Base-by-base conservation (phyloP, 2,797 vertebrate species). In the Gorsachius magnificus region DNA sequence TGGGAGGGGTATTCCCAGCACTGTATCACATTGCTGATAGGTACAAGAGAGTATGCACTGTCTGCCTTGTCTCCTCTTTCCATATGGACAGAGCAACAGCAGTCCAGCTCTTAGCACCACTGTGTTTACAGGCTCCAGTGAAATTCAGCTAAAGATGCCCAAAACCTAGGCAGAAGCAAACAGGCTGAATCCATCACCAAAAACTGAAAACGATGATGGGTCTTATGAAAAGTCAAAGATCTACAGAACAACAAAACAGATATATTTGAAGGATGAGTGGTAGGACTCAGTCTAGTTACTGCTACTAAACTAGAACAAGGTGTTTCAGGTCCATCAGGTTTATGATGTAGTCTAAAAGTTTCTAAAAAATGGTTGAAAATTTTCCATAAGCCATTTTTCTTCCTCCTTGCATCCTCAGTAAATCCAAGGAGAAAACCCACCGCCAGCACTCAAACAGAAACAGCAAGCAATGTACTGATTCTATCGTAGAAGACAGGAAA, bases 401-500 rank as follows among this genome's bases (percentile, higher is more conserved):
- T 93, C 48, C 50, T 93, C 46, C 43, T 83, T 83, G 35, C 54
- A 81, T 24, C 19, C 61, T 65, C 92, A 84, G 35, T 72, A 94
- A 91, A 89, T 56, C 65, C 72, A 74, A 89, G 17, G 75, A 89
- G 51, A 66, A 89, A 77, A 78, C 3, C 0, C 4, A 57, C 45
- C 10, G 4, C 20, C 48, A 36, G 57, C 46, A 93, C 48, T 81
- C 63, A 29, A 92, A 76, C 12, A 84, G 57, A 77, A 89, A 71
- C 10, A 72, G 38, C 0, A 1, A 94, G 68, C 48, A 83, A 63
- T 0, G 9, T 20, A 88, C 36, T 43, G 58, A 76, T 79, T 79
- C 46, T 74, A 81, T 58, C 72, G 71, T 38, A 81, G 74, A 95
- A 83, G n/a, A 74, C 29, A 83, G 80, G 65, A 92, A 96, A 95